phyloP scores from a whole-genome alignment of 2,797 vertebrate genomes.

The Bradypodion pumilum region DNA sequence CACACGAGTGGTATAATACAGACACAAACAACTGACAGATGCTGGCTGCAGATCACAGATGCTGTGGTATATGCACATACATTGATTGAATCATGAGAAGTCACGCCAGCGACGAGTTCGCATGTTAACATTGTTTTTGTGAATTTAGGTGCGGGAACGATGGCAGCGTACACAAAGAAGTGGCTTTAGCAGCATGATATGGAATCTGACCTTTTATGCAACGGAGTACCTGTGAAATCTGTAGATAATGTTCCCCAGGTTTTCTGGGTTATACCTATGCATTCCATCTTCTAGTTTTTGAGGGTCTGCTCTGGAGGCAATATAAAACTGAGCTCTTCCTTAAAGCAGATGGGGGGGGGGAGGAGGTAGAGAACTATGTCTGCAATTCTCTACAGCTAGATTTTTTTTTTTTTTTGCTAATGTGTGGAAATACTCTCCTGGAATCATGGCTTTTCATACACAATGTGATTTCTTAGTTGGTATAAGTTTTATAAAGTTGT shows the following conservation, averaged over 20 bases:
- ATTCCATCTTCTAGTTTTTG: background rate
- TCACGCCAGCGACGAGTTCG: background rate
- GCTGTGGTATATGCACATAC: background rate
- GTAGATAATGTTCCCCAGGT: background rate
- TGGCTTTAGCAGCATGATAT: background rate
- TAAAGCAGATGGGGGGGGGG: no score
- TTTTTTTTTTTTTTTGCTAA: constrained; percentile 12
- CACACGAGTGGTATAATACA: background rate
- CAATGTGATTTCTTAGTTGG: background rate
- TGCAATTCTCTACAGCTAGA: constrained; percentile 2
- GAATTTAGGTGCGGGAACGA: background rate
- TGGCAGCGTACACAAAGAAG: background rate
- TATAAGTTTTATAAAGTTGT: background rate
- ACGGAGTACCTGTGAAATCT: background rate
- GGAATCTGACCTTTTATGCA: background rate
- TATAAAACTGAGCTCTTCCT: background rate
- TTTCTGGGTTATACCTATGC: background rate
- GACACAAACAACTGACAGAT: background rate
- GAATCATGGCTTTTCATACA: constrained; percentile 20
- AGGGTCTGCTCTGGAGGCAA: background rate
- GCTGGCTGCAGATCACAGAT: background rate
- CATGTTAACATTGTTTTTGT: background rate
- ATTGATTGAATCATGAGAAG: background rate
- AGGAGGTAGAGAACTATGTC: background rate
- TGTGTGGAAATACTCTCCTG: constrained; percentile 19